Evolutionary conservation across 2,888 invertebrate species (phyloP).

Genomic region (Caprella mutica): DNA sequence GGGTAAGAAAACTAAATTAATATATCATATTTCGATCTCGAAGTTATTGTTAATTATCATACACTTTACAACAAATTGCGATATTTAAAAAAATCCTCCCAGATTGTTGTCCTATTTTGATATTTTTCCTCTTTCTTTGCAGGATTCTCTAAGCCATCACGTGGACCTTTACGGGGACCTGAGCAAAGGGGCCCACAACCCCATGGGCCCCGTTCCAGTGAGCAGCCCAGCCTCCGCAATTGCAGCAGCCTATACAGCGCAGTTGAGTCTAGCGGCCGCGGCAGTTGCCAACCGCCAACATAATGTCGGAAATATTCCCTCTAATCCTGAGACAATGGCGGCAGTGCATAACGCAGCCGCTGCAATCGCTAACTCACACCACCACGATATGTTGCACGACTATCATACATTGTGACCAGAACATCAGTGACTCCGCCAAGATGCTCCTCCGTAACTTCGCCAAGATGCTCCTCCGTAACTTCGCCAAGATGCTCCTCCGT

Average conservation of each 20-base stretch:
- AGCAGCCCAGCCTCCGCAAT: conserved; percentile 32
- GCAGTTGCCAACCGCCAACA: conserved; percentile 18
- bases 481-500: too few species aligned
- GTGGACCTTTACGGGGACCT: conserved; percentile 32
- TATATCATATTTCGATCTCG: too few species aligned
- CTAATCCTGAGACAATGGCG: neutral
- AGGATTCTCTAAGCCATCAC: conserved; percentile 29
- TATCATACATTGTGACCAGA: conserved; percentile 32
- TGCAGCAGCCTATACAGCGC: conserved; percentile 30
- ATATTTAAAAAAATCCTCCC: too few species aligned
- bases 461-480: too few species aligned
- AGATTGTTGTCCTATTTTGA: too few species aligned
- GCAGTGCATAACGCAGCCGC: conserved; percentile 14
- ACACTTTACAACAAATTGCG: too few species aligned
- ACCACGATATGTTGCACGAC: conserved; percentile 32
- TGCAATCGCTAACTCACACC: conserved; percentile 10
- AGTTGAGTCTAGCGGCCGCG: conserved; percentile 31
- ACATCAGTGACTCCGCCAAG: too few species aligned
- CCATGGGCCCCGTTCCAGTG: conserved; percentile 30
- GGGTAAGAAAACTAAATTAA: too few species aligned
- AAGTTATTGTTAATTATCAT: too few species aligned
- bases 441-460: too few species aligned
- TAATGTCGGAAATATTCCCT: conserved; percentile 3
- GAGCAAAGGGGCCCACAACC: conserved; percentile 17
- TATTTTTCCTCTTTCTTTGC: neutral